Conservation (phyloP, 2,797 vertebrate genomes). For the Aphelocoma californica region DNA sequence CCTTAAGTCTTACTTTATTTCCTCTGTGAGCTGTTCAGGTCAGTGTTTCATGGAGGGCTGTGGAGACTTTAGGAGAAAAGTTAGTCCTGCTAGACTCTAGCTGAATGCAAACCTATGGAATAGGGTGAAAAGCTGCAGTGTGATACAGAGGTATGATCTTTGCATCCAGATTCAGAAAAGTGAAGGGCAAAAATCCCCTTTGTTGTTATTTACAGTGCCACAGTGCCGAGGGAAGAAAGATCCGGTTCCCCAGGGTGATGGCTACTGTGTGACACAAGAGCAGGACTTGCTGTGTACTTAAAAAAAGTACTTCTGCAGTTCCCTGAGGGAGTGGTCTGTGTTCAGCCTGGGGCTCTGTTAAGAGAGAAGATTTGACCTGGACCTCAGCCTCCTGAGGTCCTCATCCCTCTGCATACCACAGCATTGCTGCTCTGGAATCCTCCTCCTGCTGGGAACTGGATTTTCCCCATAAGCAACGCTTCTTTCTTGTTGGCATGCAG, state of each 20-base stretch:
- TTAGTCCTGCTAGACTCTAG: neutral
- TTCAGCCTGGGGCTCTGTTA: neutral
- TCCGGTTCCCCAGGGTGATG: neutral
- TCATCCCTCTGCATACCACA: neutral
- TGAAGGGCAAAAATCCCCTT: neutral
- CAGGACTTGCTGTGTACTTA: neutral
- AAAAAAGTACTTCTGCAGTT: neutral
- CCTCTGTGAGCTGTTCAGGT: neutral
- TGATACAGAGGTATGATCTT: neutral
- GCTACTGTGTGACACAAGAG: neutral
- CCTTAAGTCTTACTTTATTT: neutral
- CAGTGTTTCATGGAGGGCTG: neutral
- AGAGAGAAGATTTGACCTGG: neutral
- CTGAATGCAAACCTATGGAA: neutral
- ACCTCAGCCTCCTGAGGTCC: neutral
- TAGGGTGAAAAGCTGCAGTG: neutral
- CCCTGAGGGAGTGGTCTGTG: rapidly evolving
- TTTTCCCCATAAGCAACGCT: neutral
- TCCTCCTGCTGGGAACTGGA: neutral
- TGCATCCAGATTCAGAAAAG: neutral
- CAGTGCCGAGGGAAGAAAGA: neutral
- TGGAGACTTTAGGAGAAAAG: neutral
- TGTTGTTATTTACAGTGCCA: neutral
- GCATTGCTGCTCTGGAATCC: neutral
- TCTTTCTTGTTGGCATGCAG: neutral